Evolutionary conservation across 2,797 vertebrate species (phyloP).

Genomic region (Sphenodon punctatus): DNA sequence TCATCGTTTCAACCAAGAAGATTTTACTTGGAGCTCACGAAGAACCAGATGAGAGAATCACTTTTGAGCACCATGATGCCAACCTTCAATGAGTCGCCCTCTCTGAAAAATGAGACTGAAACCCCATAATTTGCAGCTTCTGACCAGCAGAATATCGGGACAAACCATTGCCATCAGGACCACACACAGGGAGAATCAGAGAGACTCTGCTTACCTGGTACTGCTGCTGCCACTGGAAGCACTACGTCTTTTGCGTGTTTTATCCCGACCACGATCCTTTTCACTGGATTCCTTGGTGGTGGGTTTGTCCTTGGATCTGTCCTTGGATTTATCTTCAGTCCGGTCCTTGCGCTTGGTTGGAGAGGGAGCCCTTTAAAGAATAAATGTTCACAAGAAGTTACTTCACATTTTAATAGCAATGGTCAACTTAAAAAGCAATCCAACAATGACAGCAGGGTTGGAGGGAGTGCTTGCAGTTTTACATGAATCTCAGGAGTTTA

Average conservation of each 20-base stretch:
- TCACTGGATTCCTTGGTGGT: conserved; percentile 86
- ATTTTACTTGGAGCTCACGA: too few relatives aligned
- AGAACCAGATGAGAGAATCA: neutral
- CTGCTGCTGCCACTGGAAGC: conserved; percentile 94
- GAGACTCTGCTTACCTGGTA: conserved; percentile 80
- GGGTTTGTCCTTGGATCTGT: conserved; percentile 90
- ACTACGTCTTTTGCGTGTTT: conserved; percentile 90
- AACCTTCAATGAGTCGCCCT: neutral
- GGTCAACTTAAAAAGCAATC: neutral
- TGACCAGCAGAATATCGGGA: neutral
- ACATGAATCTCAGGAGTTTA: neutral
- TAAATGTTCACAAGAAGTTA: neutral
- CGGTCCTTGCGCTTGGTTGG: conserved; percentile 93
- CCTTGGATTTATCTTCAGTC: conserved; percentile 92
- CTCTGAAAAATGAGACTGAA: accelerated
- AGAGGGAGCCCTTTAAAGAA: conserved; percentile 88
- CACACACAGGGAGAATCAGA: neutral
- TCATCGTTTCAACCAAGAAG: neutral
- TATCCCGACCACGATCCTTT: conserved; percentile 92
- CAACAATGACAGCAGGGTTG: neutral
- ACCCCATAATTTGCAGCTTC: neutral
- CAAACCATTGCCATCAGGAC: neutral
- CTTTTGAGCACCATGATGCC: neutral
- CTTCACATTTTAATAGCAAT: neutral
- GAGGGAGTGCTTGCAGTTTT: neutral